These are phyloP conservation scores for Hylia prasina DNA, from an alignment of 2,113 vertebrate genomes.

Conservation along the genomic window DNA sequence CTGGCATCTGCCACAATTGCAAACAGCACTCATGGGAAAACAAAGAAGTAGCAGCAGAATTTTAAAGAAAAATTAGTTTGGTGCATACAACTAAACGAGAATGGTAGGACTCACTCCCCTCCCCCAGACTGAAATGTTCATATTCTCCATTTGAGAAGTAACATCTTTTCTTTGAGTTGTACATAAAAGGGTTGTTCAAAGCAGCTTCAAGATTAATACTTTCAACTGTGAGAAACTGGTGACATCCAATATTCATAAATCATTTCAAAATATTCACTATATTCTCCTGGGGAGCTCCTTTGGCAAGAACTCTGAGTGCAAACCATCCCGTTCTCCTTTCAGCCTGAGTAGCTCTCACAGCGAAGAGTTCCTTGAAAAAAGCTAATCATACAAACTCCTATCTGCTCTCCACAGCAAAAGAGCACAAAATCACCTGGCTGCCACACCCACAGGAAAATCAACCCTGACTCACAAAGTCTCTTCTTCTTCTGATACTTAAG, in stretches of 20 bases:
- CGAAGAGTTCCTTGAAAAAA: neutral
- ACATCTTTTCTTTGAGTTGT: neutral
- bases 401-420: neutral
- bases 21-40: neutral
- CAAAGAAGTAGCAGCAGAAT: neutral
- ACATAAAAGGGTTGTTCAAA: neutral
- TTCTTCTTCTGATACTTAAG: neutral
- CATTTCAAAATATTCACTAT: neutral
- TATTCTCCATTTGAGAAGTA: neutral
- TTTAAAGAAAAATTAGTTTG: neutral
- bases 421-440: neutral
- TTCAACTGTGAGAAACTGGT: neutral
- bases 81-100: neutral
- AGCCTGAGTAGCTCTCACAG: neutral
- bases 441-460: neutral
- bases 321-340: neutral
- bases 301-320: neutral
- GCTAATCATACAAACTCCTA: neutral
- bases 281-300: neutral
- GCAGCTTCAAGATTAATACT: neutral
- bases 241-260: neutral
- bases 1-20: neutral
- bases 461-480: neutral
- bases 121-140: accelerated
- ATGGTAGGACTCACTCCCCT: accelerated